Percentiles rank a stretch among this genome's conserved stretches.
Conservation (phyloP, 1,140 invertebrate species). For the Conus betulinus region DNA sequence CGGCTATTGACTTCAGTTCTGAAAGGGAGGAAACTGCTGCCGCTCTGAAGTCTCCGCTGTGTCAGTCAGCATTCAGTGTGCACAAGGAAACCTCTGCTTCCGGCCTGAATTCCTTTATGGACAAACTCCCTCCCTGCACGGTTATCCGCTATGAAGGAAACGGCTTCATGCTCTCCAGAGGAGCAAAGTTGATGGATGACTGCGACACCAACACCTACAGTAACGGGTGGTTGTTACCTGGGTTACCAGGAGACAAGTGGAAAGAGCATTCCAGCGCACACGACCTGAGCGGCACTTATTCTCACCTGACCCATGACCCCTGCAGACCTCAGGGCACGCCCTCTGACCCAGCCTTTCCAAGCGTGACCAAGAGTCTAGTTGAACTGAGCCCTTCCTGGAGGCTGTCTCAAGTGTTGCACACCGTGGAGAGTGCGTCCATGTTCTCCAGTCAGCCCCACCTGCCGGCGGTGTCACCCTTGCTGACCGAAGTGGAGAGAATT, state of each 20-base stretch:
- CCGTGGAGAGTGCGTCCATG: background rate
- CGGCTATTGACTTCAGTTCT: background rate
- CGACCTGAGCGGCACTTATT: background rate
- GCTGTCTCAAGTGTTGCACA: background rate
- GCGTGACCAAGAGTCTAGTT: too few species aligned
- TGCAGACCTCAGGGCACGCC: background rate
- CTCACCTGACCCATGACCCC: background rate
- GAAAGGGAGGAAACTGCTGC: background rate
- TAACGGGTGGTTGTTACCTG: background rate
- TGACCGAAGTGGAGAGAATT: background rate
- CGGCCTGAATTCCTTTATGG: too few species aligned
- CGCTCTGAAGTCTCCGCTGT: background rate
- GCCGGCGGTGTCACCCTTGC: background rate
- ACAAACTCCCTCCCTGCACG: too few species aligned
- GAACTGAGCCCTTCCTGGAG: background rate
- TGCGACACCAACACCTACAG: background rate
- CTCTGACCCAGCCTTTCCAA: background rate
- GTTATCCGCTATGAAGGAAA: too few species aligned
- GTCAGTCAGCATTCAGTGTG: background rate
- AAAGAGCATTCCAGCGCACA: background rate
- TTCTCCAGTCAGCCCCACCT: conserved; percentile 1
- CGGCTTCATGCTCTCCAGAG: too few species aligned
- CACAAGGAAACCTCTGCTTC: background rate
- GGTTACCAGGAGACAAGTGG: too few species aligned
- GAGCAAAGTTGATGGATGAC: too few species aligned